A percentile compares a stretch with the other conserved stretches of the same genome.
These are phyloP conservation scores for Zeuzera pyrina DNA, from an alignment of 2,888 invertebrate species.

Conservation along the genomic window DNA sequence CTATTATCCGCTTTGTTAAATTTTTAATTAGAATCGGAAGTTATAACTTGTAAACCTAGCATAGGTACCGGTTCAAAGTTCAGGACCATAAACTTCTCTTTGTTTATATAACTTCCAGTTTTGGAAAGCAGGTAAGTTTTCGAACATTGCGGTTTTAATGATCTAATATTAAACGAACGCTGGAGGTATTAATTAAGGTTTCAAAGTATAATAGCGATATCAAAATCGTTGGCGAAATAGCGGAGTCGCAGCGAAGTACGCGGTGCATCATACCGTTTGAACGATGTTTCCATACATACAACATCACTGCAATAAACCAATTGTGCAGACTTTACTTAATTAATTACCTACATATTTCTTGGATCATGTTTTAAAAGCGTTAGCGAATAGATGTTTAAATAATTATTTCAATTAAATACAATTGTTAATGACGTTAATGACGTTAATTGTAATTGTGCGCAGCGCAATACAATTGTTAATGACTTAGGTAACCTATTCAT, in stretches of 20 bases:
- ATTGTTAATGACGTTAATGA: too few species aligned
- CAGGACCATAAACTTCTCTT: slow-evolving; percentile 55
- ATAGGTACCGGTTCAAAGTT: slow-evolving; percentile 60
- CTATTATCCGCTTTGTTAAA: slow-evolving; percentile 52
- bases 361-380: too few species aligned
- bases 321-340: too few species aligned
- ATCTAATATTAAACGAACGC: slow-evolving; percentile 71
- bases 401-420: too few species aligned
- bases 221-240: slow-evolving; percentile 40
- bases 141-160: slow-evolving; percentile 71
- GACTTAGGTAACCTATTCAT: too few species aligned
- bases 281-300: too few species aligned
- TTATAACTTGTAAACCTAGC: slow-evolving; percentile 57
- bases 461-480: too few species aligned
- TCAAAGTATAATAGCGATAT: slow-evolving; percentile 55
- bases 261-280: background rate
- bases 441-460: too few species aligned
- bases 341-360: too few species aligned
- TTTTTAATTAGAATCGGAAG: slow-evolving; percentile 64
- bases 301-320: too few species aligned
- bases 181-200: slow-evolving; percentile 67
- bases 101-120: slow-evolving; percentile 65
- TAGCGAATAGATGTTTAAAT: too few species aligned
- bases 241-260: slow-evolving; percentile 13
- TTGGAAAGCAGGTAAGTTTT: slow-evolving; percentile 65